A percentile compares a stretch with the other conserved stretches of the same genome.
Conservation (phyloP, 2,888 invertebrate species). For the Tinea pellionella region DNA sequence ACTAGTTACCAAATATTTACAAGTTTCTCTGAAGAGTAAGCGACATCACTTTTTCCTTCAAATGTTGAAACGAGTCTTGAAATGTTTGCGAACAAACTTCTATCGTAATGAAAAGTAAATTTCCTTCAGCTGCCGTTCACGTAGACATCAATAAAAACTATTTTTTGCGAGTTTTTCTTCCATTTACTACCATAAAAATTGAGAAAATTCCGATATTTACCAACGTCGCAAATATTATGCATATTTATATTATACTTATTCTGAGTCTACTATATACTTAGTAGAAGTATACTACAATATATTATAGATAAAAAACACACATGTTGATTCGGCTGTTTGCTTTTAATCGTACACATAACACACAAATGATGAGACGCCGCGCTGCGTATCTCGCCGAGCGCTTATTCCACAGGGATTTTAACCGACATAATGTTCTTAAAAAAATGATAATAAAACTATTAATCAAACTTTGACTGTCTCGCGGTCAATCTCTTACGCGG, state of each 20-base stretch:
- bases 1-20: slow-evolving; percentile 9
- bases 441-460: too few species aligned
- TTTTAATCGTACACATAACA: too few species aligned
- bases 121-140: slow-evolving; percentile 30
- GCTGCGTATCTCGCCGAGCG: too few species aligned
- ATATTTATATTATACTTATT: not conserved
- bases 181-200: not conserved
- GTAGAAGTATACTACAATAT: too few species aligned
- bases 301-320: too few species aligned
- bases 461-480: too few species aligned
- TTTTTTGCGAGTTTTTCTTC: slow-evolving; percentile 31
- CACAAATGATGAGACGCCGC: too few species aligned
- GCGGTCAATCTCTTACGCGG: too few species aligned
- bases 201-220: not conserved
- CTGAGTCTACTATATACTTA: too few species aligned
- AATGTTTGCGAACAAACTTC: slow-evolving; percentile 55
- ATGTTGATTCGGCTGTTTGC: too few species aligned
- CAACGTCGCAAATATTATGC: not conserved
- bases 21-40: slow-evolving; percentile 2
- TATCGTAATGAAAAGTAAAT: slow-evolving; percentile 62
- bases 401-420: too few species aligned
- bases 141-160: slow-evolving; percentile 55
- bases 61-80: slow-evolving; percentile 33
- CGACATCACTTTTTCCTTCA: slow-evolving; percentile 21
- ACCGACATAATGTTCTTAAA: too few species aligned